Percentiles rank a stretch among this genome's conserved stretches.
Conservation (phyloP, 2,113 vertebrate species). For the Brienomyrus brachyistius region DNA sequence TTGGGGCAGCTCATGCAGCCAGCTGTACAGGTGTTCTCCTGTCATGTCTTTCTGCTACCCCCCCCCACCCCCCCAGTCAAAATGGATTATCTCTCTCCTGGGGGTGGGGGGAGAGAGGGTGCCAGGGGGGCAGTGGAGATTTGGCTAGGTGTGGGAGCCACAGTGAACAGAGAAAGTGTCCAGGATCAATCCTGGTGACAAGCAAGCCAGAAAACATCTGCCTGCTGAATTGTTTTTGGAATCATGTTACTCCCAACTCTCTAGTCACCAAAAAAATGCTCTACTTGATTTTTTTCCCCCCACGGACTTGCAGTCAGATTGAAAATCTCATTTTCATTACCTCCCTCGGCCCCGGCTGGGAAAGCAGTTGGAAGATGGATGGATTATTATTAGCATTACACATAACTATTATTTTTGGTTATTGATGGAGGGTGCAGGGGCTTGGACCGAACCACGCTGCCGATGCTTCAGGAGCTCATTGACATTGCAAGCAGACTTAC, state of each 20-base stretch:
- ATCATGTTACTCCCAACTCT: background rate
- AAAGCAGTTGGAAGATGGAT: background rate
- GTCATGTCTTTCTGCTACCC: slow-evolving; percentile 27
- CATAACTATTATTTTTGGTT: background rate
- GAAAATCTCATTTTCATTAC: background rate
- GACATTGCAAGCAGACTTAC: background rate
- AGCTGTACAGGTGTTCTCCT: slow-evolving; percentile 30
- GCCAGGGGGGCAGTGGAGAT: background rate
- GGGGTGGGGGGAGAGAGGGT: background rate
- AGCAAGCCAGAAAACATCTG: background rate
- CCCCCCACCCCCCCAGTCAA: background rate
- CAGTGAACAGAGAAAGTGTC: background rate
- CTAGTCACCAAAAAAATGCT: background rate
- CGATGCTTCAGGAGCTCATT: background rate
- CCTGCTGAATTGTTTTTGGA: background rate
- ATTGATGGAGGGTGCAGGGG: background rate
- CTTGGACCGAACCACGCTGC: background rate
- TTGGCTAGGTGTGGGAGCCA: background rate
- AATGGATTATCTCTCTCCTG: background rate
- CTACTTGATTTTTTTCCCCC: background rate
- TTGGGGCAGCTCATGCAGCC: background rate
- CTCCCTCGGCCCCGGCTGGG: background rate
- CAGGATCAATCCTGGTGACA: background rate
- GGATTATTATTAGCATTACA: background rate
- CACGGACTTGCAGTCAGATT: background rate